phyloP scores from a whole-genome alignment of 92 coral and sea anemone species.

The Chrysogorgia sp. region DNA sequence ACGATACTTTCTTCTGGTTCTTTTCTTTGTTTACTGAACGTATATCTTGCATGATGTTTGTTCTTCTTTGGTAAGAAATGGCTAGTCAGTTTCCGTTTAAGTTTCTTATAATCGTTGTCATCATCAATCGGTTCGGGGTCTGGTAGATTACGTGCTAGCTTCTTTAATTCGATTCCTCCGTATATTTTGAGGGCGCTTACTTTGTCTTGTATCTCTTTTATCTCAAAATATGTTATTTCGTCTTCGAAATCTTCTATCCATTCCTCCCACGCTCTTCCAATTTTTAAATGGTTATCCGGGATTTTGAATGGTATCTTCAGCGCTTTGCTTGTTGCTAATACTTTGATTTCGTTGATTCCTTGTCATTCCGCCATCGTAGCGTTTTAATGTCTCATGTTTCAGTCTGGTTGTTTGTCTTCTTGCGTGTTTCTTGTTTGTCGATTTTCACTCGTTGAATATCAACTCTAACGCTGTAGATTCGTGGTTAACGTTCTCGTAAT shows the following conservation, averaged over 20 bases:
- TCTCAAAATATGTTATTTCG: constrained; percentile 65
- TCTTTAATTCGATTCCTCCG: constrained; percentile 66
- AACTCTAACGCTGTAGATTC: too few relatives aligned
- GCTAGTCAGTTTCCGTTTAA: constrained; percentile 46
- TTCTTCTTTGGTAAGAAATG: constrained; percentile 63
- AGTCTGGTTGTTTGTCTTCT: too few relatives aligned
- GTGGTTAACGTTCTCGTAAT: too few relatives aligned
- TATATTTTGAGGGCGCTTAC: constrained; percentile 64
- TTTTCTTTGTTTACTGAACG: constrained; percentile 50
- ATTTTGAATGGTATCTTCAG: constrained; percentile 56
- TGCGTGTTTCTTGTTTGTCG: too few relatives aligned
- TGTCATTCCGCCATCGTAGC: neutral
- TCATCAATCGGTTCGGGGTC: constrained; percentile 51
- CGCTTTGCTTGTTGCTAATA: constrained; percentile 46
- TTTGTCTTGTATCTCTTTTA: constrained; percentile 55
- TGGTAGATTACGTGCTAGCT: constrained; percentile 59
- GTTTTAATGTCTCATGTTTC: too few relatives aligned
- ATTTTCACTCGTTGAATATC: too few relatives aligned
- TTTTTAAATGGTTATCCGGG: constrained; percentile 63
- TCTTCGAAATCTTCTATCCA: constrained; percentile 74
- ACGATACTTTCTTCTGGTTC: constrained; percentile 47
- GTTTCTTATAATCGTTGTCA: constrained; percentile 55
- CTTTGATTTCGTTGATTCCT: constrained; percentile 7
- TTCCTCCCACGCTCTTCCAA: constrained; percentile 69
- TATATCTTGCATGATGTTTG: constrained; percentile 66